Base-by-base conservation (phyloP, 2,888 invertebrate species). In the Blastobasis lacticolella region DNA sequence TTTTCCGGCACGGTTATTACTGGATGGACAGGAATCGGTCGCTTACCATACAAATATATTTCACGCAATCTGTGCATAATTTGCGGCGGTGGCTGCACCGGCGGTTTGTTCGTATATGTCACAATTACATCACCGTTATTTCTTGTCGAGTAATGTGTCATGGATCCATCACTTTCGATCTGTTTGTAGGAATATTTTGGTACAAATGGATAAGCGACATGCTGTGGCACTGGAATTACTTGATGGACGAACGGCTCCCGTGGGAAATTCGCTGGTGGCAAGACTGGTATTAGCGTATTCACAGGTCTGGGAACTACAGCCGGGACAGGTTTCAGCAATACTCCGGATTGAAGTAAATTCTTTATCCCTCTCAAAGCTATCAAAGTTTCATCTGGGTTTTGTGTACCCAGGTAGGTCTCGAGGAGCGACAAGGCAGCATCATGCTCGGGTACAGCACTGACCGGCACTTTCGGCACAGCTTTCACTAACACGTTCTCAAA, bases 101-200 rank as follows among this genome's bases (percentile, higher is more conserved):
- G 52, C 7, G 55, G 62, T 10, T 55, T 56, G 5, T 61, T 48
- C 10, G 57, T 67, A 49, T 68, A 57, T 5, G 58, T 64, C 4
- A 71, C 64, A 6, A 62, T 45, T 4, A 67, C 61, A 40, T 67
- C 62, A 8, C 58, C 59, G 23, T 57, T 62, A 40, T 64, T 59
- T 42, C 63, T 58, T 4, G 64, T 60, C n/a, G 60, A 57, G 48
- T 62, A 75, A 0, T 56, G 60, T 48, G 61, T 67, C 23, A 63
- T 50, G 23, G 61, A 63, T 8, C 62, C 63, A 40, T 64, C 62
- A 5, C 55, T 52, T 5, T 59, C 55, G n/a, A 63, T 52, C 57
- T 74, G 67, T 51, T 64, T 61, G 51, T 73, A 72, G 4, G 61
- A 69, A 57, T 73, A 73, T 49, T 54, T 64, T 47, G 64, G 55